phyloP scores from a whole-genome alignment of 2,113 vertebrate genomes.

The Lamprotornis superbus region DNA sequence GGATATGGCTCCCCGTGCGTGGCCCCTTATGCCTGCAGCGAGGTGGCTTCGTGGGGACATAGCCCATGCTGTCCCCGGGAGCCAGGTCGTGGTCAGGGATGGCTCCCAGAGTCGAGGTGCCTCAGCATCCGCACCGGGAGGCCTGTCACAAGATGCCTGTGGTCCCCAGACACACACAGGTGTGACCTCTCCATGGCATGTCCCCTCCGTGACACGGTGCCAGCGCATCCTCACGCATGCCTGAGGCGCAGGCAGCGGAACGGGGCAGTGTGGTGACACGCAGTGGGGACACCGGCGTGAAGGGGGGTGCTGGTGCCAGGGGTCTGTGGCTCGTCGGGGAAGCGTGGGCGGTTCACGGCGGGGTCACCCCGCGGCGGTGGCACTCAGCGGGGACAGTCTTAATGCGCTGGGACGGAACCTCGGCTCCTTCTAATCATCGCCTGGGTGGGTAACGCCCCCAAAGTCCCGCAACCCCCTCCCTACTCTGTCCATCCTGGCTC shows the following conservation, averaged over 20 bases:
- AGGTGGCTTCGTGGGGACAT: not conserved
- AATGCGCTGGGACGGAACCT: not conserved
- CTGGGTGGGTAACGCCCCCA: not conserved
- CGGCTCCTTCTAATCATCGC: not conserved
- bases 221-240: not conserved
- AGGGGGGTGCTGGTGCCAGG: not conserved
- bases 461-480: not conserved
- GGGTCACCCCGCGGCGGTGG: not conserved
- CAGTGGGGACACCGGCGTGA: not conserved
- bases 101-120: not conserved
- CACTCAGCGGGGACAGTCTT: not conserved
- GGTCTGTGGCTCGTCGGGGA: not conserved
- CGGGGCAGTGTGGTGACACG: not conserved
- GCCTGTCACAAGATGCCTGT: not conserved
- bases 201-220: not conserved
- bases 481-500: not conserved
- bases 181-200: not conserved
- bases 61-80: accelerated
- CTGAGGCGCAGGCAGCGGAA: not conserved
- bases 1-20: accelerated
- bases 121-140: accelerated
- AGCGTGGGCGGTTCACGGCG: not conserved
- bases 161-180: not conserved
- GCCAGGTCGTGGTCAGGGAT: accelerated
- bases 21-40: not conserved